Percentiles rank a stretch among this genome's conserved stretches.
These are phyloP conservation scores for Lasioglossum marginatum DNA, from an alignment of 2,888 invertebrate species.

Conservation along the genomic window DNA sequence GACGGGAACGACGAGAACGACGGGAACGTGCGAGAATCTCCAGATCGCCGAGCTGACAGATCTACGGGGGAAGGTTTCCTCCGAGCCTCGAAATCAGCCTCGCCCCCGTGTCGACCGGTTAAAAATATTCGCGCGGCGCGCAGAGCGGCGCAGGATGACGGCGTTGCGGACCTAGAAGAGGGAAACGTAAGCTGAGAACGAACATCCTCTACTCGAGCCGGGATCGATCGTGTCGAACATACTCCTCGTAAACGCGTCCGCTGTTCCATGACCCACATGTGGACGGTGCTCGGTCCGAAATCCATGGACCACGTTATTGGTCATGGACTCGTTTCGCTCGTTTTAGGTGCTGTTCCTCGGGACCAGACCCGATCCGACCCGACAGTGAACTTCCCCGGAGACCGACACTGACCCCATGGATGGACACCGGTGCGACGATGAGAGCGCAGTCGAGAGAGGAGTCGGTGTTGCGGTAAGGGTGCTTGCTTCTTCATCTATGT, in stretches of 20 bases:
- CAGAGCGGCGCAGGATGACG: constrained; percentile 56
- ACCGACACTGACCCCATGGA: constrained; percentile 67
- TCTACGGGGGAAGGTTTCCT: constrained; percentile 32
- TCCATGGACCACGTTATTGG: constrained; percentile 8
- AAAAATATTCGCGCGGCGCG: constrained; percentile 52
- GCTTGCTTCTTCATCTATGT: constrained; percentile 34
- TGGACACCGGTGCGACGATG: constrained; percentile 75
- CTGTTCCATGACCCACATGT: constrained; percentile 14
- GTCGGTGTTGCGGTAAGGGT: constrained; percentile 77
- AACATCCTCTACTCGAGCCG: constrained; percentile 27
- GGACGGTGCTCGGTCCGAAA: constrained; percentile 11
- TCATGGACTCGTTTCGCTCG: constrained; percentile 11
- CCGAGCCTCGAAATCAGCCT: constrained; percentile 24
- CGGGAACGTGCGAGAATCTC: constrained; percentile 34
- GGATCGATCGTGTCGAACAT: constrained; percentile 59
- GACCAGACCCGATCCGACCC: neutral
- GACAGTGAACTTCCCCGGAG: constrained; percentile 47
- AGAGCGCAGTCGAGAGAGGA: constrained; percentile 76
- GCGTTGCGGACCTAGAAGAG: constrained; percentile 56
- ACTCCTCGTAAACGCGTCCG: neutral
- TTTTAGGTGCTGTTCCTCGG: constrained; percentile 16
- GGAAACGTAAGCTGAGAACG: constrained; percentile 38
- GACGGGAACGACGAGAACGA: constrained; percentile 14
- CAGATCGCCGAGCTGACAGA: constrained; percentile 38
- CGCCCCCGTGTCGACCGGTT: constrained; percentile 32